Percentiles rank a stretch among this genome's conserved stretches.
Evolutionary conservation across 1,140 invertebrate species (phyloP).

Genomic region (Lepidurus arcticus): DNA sequence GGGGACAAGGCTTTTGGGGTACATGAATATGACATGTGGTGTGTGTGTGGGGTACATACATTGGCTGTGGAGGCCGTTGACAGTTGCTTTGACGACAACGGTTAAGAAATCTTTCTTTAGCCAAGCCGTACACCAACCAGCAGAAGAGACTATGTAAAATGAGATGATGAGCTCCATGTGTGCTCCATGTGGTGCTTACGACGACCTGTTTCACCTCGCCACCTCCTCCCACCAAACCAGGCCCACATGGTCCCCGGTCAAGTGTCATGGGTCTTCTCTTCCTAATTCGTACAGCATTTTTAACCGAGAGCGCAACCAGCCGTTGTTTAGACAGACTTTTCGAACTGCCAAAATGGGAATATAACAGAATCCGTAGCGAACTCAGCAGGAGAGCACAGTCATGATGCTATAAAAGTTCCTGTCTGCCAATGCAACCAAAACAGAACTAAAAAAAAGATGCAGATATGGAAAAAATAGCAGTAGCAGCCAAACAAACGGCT

Average conservation of each 20-base stretch:
- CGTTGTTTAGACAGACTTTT: not conserved
- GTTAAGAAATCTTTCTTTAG: slow-evolving; percentile 8
- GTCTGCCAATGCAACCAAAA: not conserved
- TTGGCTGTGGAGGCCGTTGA: not conserved
- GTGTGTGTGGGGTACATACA: not conserved
- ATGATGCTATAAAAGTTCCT: not conserved
- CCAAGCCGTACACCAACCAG: not conserved
- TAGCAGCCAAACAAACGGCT: not conserved
- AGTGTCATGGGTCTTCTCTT: not conserved
- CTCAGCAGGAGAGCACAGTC: slow-evolving; percentile 1
- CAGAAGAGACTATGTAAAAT: not conserved
- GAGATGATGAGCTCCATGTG: slow-evolving; percentile 14
- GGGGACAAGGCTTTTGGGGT: not conserved
- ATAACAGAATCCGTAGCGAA: not conserved
- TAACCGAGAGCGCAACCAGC: not conserved
- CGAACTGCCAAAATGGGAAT: not conserved
- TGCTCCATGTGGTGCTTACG: slow-evolving; percentile 11
- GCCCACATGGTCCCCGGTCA: slow-evolving; percentile 16
- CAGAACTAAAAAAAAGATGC: not conserved
- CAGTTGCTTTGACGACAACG: slow-evolving; percentile 12
- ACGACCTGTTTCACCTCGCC: slow-evolving; percentile 9
- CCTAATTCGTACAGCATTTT: not conserved
- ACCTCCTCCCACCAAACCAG: not conserved
- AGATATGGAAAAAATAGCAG: not conserved
- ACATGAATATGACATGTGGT: slow-evolving; percentile 19